phyloP scores from a whole-genome alignment of 2,797 vertebrate genomes.

The Myotis vivesi region DNA sequence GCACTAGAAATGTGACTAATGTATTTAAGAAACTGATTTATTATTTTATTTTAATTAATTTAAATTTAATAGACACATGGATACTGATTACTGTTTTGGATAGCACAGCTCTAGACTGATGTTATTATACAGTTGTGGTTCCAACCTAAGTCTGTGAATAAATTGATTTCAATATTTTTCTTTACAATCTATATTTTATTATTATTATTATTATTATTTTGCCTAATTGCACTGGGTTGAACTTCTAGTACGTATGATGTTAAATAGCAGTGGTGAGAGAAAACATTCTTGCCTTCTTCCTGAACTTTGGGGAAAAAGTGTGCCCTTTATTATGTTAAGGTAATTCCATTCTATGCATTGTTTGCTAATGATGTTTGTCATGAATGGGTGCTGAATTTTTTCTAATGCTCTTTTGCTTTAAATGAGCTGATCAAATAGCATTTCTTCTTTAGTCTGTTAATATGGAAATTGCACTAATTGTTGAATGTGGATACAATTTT shows the following conservation, averaged over 20 bases:
- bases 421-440: not conserved
- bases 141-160: not conserved
- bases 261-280: not conserved
- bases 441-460: not conserved
- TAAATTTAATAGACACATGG: not conserved
- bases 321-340: not conserved
- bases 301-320: not conserved
- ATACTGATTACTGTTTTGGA: not conserved
- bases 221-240: not conserved
- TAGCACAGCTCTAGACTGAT: not conserved
- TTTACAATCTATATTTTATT: not conserved
- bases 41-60: not conserved
- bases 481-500: not conserved
- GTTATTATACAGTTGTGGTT: not conserved
- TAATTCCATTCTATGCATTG: not conserved
- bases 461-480: not conserved
- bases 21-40: not conserved
- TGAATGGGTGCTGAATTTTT: not conserved
- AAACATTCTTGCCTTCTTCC: not conserved
- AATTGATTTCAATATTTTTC: not conserved
- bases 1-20: not conserved
- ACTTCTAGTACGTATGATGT: not conserved
- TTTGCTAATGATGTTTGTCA: slow-evolving; percentile 12
- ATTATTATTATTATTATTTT: not conserved
- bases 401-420: not conserved